Percentiles rank a stretch among this genome's conserved stretches.
Evolutionary conservation across 64 coral and sea anemone genomes (phyloP).

Genomic region (Montipora cactus): DNA sequence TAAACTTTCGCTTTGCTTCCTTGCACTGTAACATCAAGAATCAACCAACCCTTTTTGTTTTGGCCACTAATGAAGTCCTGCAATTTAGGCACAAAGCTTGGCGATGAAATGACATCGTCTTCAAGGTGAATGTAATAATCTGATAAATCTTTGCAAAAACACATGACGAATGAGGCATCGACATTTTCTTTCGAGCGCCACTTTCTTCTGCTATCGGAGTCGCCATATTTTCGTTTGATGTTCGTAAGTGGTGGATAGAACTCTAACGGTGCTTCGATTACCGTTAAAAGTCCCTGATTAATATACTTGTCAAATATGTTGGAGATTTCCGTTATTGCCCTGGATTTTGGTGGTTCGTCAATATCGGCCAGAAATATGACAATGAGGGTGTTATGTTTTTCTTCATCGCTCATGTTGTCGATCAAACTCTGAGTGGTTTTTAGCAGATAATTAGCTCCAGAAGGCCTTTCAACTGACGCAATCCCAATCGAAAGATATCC

Average conservation of each 20-base stretch:
- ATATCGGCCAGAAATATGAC: constrained; percentile 49
- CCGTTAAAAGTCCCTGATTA: constrained; percentile 22
- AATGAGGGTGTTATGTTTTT: constrained; percentile 18
- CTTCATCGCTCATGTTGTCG: background rate
- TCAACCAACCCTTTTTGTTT: background rate
- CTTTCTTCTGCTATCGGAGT: constrained; percentile 21
- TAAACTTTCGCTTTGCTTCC: constrained; percentile 68
- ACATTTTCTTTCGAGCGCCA: constrained; percentile 76
- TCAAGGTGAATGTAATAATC: constrained; percentile 77
- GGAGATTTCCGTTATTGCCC: background rate
- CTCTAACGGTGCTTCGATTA: constrained; percentile 27
- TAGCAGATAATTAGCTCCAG: constrained; percentile 20
- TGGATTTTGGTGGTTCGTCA: background rate
- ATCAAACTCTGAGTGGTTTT: constrained; percentile 40
- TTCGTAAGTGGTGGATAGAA: constrained; percentile 57
- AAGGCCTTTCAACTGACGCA: constrained; percentile 12
- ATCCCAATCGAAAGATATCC: constrained; percentile 19
- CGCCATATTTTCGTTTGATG: constrained; percentile 38
- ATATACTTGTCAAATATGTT: constrained; percentile 17
- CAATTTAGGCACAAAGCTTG: constrained; percentile 46
- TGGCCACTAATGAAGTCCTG: constrained; percentile 26
- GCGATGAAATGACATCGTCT: constrained; percentile 51
- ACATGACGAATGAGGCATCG: constrained; percentile 59
- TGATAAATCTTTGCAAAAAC: constrained; percentile 42
- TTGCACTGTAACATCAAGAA: constrained; percentile 25